These are phyloP conservation scores for Manis pentadactyla DNA, from an alignment of 2,797 vertebrate species.

Conservation along the genomic window DNA sequence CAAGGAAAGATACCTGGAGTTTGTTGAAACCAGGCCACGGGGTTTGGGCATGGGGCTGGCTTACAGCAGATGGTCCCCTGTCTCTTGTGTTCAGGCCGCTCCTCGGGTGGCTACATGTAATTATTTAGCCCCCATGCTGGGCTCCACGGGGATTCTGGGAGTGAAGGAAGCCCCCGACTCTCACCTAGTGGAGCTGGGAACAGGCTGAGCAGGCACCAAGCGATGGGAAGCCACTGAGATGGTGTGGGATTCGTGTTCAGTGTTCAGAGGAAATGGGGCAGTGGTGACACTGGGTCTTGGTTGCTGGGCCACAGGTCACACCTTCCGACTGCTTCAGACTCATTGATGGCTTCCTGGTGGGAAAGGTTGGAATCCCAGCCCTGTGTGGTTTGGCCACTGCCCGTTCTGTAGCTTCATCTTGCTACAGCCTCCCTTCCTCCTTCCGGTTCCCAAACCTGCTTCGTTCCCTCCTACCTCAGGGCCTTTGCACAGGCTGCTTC, in stretches of 20 bases:
- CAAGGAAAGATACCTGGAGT: background rate
- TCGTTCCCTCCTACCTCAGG: background rate
- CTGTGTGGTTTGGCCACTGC: background rate
- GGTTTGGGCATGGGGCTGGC: background rate
- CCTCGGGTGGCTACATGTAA: background rate
- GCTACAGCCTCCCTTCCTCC: background rate
- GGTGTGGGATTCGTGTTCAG: background rate
- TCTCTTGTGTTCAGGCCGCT: too few species aligned
- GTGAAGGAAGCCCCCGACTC: too few species aligned
- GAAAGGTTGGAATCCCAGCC: background rate
- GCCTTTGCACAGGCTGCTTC: background rate
- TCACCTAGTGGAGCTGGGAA: background rate
- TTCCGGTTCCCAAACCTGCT: background rate
- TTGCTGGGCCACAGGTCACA: background rate
- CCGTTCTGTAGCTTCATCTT: background rate
- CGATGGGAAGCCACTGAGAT: rapidly evolving
- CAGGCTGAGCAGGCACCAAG: background rate
- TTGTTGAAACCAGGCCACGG: background rate
- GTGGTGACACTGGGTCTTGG: background rate
- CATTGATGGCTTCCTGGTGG: background rate
- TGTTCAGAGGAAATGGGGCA: background rate
- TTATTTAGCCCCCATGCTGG: rapidly evolving
- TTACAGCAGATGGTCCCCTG: rapidly evolving
- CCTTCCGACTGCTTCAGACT: background rate
- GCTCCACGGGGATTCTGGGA: background rate